Conservation (phyloP, 1,140 invertebrate species). For the Nebria ingens region DNA sequence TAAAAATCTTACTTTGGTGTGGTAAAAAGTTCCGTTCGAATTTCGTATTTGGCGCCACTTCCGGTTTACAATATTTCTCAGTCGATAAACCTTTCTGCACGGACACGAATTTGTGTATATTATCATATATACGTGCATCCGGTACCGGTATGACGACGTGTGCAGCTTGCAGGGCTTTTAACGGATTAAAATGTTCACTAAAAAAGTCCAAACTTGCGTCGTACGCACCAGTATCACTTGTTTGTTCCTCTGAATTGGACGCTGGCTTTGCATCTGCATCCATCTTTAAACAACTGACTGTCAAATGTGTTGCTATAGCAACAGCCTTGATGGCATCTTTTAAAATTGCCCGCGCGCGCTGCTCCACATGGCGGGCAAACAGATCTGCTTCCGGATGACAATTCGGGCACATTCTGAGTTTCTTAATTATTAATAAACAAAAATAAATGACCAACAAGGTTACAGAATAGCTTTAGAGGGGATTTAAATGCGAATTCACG, state of each 20-base stretch:
- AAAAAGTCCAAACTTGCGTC: slow-evolving; percentile 51
- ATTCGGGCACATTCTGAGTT: slow-evolving; percentile 22
- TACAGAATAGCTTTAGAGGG: too few relatives aligned
- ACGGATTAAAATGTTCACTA: slow-evolving; percentile 54
- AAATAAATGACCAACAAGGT: too few relatives aligned
- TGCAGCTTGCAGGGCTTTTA: slow-evolving; percentile 49
- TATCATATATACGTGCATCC: slow-evolving; percentile 48
- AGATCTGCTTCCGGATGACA: too few relatives aligned
- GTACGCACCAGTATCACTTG: slow-evolving; percentile 31
- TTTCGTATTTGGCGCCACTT: slow-evolving; percentile 2
- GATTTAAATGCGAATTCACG: too few relatives aligned
- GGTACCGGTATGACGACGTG: slow-evolving; percentile 41
- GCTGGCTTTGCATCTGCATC: slow-evolving; percentile 17
- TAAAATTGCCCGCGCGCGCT: too few relatives aligned
- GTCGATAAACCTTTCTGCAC: slow-evolving; percentile 23
- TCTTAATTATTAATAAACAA: too few relatives aligned
- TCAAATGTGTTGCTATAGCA: slow-evolving; percentile 23
- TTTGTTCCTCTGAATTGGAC: slow-evolving; percentile 24
- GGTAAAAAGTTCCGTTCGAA: slow-evolving; percentile 29
- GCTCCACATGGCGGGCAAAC: too few relatives aligned
- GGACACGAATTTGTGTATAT: slow-evolving; percentile 46
- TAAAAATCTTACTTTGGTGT: slow-evolving; percentile 36
- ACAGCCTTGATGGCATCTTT: too few relatives aligned
- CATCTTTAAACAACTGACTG: slow-evolving; percentile 15
- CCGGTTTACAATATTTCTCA: slow-evolving; percentile 16